Conservation (phyloP, 1,140 invertebrate genomes). For the Coenobita brevimanus region DNA sequence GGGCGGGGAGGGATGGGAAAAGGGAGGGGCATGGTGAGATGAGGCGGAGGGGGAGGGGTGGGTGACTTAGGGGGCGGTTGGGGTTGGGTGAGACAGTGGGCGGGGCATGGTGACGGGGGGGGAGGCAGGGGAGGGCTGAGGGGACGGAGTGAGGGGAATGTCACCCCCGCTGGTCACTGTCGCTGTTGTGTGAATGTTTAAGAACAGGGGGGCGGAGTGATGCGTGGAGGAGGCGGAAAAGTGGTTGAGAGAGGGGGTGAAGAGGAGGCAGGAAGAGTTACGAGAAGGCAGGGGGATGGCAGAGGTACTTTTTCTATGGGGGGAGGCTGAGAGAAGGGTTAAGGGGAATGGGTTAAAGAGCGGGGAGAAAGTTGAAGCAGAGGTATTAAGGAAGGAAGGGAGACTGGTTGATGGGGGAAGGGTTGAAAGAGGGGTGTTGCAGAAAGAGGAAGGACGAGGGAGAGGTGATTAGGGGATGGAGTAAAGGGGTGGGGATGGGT, state of each 20-base stretch:
- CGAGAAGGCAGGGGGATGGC: too few relatives aligned
- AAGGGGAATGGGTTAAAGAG: background rate
- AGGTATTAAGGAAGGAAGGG: background rate
- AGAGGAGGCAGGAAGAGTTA: too few relatives aligned
- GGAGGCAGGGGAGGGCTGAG: too few relatives aligned
- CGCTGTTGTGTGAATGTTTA: background rate
- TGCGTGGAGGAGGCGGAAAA: too few relatives aligned
- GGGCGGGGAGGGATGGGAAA: background rate
- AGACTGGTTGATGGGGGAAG: background rate
- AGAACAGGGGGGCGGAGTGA: too few relatives aligned
- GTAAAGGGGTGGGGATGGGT: background rate
- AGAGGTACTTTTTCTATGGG: too few relatives aligned
- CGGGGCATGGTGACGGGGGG: too few relatives aligned
- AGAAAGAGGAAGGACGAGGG: background rate
- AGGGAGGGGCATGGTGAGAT: background rate
- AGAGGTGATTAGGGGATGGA: background rate
- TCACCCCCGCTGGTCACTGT: background rate
- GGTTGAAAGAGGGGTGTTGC: background rate
- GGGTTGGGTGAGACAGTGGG: background rate
- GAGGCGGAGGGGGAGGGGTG: background rate
- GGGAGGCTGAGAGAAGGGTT: background rate
- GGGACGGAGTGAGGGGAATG: background rate
- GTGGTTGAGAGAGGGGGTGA: too few relatives aligned
- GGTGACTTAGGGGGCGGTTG: background rate
- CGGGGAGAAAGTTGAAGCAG: background rate